Evolutionary conservation across 2,888 invertebrate genomes (phyloP).

Genomic region (Volucella zonaria): DNA sequence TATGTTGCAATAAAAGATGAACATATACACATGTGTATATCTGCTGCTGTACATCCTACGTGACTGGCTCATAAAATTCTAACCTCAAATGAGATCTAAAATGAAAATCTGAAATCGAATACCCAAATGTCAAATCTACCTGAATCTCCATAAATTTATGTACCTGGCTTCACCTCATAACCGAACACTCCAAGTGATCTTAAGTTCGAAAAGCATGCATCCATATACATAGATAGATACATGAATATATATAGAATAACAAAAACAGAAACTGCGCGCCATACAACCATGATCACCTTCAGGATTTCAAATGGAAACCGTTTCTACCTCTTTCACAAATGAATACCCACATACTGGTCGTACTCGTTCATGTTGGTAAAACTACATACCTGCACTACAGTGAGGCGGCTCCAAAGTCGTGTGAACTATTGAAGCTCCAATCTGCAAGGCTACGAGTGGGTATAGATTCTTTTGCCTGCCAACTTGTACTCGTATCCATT

Average conservation of each 20-base stretch:
- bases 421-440: conserved; percentile 55
- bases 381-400: background rate
- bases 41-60: background rate
- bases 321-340: conserved; percentile 48
- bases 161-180: background rate
- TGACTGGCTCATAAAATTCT: conserved; percentile 18
- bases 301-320: conserved; percentile 58
- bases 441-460: conserved; percentile 53
- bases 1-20: background rate
- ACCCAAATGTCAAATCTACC: conserved; percentile 43
- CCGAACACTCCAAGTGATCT: conserved; percentile 10
- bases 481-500: background rate
- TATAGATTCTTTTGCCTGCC: conserved; percentile 45
- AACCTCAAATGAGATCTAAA: conserved; percentile 12
- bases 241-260: background rate
- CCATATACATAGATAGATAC: no score
- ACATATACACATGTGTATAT: no score
- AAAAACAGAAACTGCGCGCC: conserved; percentile 20
- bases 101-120: background rate
- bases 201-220: background rate
- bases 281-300: conserved; percentile 55
- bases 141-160: conserved; percentile 8
- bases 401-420: conserved; percentile 29
- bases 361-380: background rate
- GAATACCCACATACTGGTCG: conserved; percentile 23